Evolutionary conservation across 2,888 invertebrate genomes (phyloP), one percentile per base, ranked within the genome.

Genomic region (Deladenus siricidicola): DNA sequence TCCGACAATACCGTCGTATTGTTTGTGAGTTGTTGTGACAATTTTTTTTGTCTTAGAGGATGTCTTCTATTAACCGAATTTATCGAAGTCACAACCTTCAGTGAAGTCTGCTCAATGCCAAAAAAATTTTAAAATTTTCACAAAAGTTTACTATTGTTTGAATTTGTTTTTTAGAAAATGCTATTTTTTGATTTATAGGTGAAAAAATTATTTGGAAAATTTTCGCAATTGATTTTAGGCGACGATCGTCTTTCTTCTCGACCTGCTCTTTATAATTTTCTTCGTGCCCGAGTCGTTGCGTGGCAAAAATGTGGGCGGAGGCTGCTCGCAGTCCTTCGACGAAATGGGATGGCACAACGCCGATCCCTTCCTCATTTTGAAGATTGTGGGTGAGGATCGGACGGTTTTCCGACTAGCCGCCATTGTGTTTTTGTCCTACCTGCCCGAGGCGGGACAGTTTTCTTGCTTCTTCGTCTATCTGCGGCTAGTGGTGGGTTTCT

Each of bases 381-480:
- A 71, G 30, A 66, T 74, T 47, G 70, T 78, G 39, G 54, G 60
- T 23, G 60, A 65, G 51, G 71, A 71, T 81, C 88, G 89, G 76
- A 91, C 93, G 68, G 91, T 98, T 78, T 84, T 96, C 76, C 88
- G 96, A 86, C 85, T 98, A 76, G 94, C 96, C 82, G 88, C 93
- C 71, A 89, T 96, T 52, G 96, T 98, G 78, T 90, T 98, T 81
- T 85, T 98, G 60, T 94, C 94, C 24, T 98, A 98, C 83, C 84
- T 98, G 73, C 96, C 98, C 1, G 98, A 99, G 83, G 83, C 84
- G 44, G 96, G 96, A 70, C 93, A 98, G 83, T 98, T 98, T 83
- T 96, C 96, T 62, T 96, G 96, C 83, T 94, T 98, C 83, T 98
- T 98, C 84, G 96, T 98, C 76, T 98, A 98, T 83, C 85, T 98